phyloP scores from a whole-genome alignment of 2,888 invertebrate species.

The Carabus problematicus region DNA sequence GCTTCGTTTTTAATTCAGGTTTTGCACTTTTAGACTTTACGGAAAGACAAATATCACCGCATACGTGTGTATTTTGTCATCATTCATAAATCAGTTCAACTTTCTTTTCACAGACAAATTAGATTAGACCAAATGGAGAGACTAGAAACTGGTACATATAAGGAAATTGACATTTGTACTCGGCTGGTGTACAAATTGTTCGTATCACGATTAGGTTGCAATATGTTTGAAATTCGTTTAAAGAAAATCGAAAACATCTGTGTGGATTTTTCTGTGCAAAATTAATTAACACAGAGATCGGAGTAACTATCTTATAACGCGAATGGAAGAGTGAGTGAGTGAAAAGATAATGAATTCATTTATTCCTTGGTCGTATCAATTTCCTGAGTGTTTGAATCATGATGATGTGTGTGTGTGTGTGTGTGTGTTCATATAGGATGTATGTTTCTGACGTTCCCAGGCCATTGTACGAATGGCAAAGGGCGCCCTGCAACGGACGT shows the following conservation, averaged over 20 bases:
- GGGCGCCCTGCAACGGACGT: slow-evolving; percentile 12
- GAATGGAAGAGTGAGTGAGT: too few species aligned
- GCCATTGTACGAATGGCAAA: slow-evolving; percentile 5
- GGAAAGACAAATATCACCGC: too few species aligned
- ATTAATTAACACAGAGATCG: slow-evolving; percentile 28
- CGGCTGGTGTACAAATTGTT: background rate
- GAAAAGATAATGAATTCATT: slow-evolving; percentile 37
- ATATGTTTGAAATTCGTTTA: slow-evolving; percentile 6
- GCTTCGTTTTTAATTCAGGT: too few species aligned
- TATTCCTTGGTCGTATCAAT: slow-evolving; percentile 33
- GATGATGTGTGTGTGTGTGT: background rate
- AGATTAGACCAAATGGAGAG: too few species aligned
- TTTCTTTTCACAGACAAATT: too few species aligned
- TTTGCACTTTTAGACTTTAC: too few species aligned
- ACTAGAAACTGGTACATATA: too few species aligned
- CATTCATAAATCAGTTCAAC: too few species aligned
- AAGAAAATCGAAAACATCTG: slow-evolving; percentile 21
- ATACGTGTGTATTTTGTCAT: too few species aligned
- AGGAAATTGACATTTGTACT: too few species aligned
- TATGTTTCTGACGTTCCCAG: slow-evolving; percentile 34
- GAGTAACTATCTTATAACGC: slow-evolving; percentile 1
- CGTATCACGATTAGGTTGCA: background rate
- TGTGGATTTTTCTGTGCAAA: slow-evolving; percentile 27
- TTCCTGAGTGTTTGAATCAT: slow-evolving; percentile 7
- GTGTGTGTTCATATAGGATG: slow-evolving; percentile 23